Conservation (phyloP, 2,888 invertebrate genomes). For the Stenodema calcarata region DNA sequence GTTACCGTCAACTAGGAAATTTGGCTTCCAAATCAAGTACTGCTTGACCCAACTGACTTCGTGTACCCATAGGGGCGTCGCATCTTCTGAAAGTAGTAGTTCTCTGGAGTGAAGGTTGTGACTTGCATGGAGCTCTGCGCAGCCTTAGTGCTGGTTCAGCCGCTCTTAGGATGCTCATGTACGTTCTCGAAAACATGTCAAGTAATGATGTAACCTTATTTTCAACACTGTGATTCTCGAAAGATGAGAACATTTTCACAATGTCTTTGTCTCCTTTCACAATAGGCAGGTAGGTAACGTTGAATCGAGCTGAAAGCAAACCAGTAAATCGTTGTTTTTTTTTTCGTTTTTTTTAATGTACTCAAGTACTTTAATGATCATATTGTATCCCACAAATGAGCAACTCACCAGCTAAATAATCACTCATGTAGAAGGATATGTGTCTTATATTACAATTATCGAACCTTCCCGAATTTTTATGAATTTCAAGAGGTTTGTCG, state of each 20-base stretch:
- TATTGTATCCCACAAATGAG: too few species aligned
- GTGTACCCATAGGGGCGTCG: slow-evolving; percentile 51
- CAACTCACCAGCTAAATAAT: slow-evolving; percentile 73
- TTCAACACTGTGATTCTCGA: not conserved
- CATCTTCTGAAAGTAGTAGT: slow-evolving; percentile 43
- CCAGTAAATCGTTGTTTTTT: not conserved
- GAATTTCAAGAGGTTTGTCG: slow-evolving; percentile 68
- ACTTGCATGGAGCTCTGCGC: slow-evolving; percentile 59
- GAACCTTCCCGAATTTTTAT: slow-evolving; percentile 80
- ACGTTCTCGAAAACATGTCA: slow-evolving; percentile 71
- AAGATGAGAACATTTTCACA: slow-evolving; percentile 60
- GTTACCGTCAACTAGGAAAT: not conserved
- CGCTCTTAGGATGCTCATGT: slow-evolving; percentile 77
- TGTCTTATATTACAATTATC: slow-evolving; percentile 76
- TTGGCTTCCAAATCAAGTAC: slow-evolving; percentile 50
- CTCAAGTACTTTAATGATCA: too few species aligned
- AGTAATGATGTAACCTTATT: slow-evolving; percentile 54
- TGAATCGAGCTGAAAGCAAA: slow-evolving; percentile 69
- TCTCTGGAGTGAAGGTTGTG: not conserved
- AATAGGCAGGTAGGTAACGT: slow-evolving; percentile 67
- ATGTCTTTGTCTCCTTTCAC: slow-evolving; percentile 73
- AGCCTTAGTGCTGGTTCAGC: slow-evolving; percentile 80
- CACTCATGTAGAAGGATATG: slow-evolving; percentile 82
- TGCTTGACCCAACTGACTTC: slow-evolving; percentile 55
- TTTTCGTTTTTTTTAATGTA: slow-evolving; percentile 28